Base-by-base conservation (phyloP, 1,140 invertebrate species). In the Oncopeltus fasciatus region DNA sequence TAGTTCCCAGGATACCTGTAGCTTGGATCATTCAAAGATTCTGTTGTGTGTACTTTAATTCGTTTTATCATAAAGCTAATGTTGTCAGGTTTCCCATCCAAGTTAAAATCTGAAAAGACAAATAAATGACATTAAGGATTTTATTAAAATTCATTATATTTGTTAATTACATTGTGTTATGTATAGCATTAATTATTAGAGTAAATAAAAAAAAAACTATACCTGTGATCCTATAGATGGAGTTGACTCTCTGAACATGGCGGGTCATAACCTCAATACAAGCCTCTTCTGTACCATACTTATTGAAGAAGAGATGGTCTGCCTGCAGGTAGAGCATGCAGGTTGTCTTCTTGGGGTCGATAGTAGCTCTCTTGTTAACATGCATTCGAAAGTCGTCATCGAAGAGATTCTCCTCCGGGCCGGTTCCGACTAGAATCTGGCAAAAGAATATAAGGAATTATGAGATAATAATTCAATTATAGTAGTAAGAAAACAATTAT, bases 41-140 rank as follows among this genome's bases (percentile, higher is more conserved):
- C 85, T 68, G 82, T 79, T 24, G 89, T 89, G 74, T 95, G 90
- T 18, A 95, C 88, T 76, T 95, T 95, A 66, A 96, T 90, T 64
- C 92, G 80, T 76, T 96, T 96, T 68, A 96, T 95, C 87, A 95
- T 92, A 72, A 96, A 95, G 58, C 87, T 90, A 67, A 96, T 94
- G 72, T 92, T 92, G 74, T 96, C 92, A 2, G 90, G 80, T 71
- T 85, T 83, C 2, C 89, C 89, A 72, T 95, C 90, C 74, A 87
- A 85, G 76, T 95, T 92, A 72, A 96, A 96, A 79, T 96, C 92
- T 92, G 76, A 65, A 80, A 82, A 67, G 67, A 70, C n/a, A n/a
- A n/a, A n/a, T n/a, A n/a, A n/a, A n/a, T n/a, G n/a, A n/a, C n/a
- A n/a, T n/a, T n/a, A n/a, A n/a, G n/a, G n/a, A n/a, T n/a, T n/a